phyloP scores from a whole-genome alignment of 2,797 vertebrate genomes.

The Eidolon dupreanum region DNA sequence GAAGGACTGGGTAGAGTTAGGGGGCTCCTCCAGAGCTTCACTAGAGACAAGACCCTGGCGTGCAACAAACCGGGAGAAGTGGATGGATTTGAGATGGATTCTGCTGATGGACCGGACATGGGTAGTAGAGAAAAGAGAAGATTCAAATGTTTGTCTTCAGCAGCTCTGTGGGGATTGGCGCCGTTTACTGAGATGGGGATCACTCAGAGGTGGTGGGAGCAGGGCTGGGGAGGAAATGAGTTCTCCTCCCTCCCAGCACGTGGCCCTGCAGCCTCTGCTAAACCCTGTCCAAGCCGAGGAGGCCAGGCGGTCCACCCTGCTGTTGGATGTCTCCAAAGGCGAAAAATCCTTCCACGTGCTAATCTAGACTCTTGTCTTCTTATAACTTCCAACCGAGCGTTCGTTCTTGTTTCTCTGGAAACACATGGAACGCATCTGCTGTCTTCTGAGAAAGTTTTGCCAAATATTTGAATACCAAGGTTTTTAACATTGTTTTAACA shows the following conservation, averaged over 20 bases:
- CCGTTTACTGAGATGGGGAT: background rate
- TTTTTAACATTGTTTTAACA: slow-evolving; percentile 56
- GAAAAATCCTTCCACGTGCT: background rate
- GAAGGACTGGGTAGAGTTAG: accelerated
- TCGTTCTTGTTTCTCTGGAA: background rate
- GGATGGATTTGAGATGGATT: background rate
- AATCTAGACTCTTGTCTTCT: background rate
- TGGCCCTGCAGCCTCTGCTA: too few relatives aligned
- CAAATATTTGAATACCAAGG: background rate
- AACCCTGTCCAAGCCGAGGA: background rate
- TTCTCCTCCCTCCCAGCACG: background rate
- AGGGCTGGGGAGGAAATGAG: background rate
- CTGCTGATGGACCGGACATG: background rate
- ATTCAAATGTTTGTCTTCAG: background rate
- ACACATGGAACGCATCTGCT: slow-evolving; percentile 36
- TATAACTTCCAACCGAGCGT: background rate
- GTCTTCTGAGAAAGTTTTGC: slow-evolving; percentile 2
- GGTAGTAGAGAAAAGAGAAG: background rate
- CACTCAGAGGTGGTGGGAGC: background rate
- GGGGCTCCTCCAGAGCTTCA: background rate
- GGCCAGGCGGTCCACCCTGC: too few relatives aligned
- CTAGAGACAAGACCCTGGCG: background rate
- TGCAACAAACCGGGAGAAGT: background rate
- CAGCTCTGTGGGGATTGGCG: background rate
- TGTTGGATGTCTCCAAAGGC: background rate